Conservation (phyloP, 2,888 invertebrate species). For the Nephrotoma guestfalica region DNA sequence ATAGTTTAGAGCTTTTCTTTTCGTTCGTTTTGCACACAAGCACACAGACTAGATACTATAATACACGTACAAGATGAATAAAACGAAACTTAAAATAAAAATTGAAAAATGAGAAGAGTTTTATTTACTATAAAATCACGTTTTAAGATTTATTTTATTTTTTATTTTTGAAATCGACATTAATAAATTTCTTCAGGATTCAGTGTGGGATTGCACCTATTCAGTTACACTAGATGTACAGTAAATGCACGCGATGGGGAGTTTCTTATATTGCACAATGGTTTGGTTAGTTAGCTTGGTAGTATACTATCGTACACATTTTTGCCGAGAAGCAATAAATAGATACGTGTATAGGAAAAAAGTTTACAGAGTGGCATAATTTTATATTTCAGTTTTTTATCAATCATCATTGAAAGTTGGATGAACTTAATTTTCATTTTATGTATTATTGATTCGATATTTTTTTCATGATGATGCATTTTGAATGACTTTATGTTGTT, state of each 20-base stretch:
- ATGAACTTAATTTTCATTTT: neutral
- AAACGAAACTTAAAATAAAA: neutral
- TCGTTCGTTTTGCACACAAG: neutral
- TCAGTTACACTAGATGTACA: neutral
- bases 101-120: neutral
- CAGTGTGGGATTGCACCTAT: neutral
- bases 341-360: neutral
- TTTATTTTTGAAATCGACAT: neutral
- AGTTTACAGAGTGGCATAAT: neutral
- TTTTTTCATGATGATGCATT: neutral
- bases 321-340: neutral
- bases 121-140: neutral
- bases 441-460: neutral
- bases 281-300: neutral
- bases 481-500: neutral
- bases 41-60: neutral
- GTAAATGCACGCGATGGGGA: neutral
- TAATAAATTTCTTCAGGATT: neutral
- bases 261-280: neutral
- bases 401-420: neutral
- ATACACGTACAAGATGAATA: neutral
- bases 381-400: neutral
- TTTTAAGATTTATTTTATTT: neutral
- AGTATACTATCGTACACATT: neutral
- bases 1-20: neutral